A percentile compares a stretch with the other conserved stretches of the same genome.
Evolutionary conservation across 1,140 invertebrate genomes (phyloP).

Genomic region (Ooceraea biroi): DNA sequence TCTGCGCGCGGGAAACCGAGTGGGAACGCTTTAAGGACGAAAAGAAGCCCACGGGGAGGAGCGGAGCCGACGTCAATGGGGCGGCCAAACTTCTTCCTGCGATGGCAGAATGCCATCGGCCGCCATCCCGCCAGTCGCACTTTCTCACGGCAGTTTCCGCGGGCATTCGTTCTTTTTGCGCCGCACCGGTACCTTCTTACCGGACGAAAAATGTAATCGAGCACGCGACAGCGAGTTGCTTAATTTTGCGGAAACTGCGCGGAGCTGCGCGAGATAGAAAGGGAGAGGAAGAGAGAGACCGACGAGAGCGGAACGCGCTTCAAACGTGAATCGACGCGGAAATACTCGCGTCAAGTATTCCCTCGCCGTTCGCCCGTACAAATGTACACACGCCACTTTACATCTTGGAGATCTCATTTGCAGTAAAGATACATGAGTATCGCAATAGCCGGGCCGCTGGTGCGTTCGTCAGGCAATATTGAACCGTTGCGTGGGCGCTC

Average conservation of each 20-base stretch:
- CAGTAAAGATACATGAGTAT: constrained; percentile 25
- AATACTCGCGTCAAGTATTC: constrained; percentile 41
- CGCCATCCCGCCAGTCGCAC: constrained; percentile 11
- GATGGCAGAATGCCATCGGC: constrained; percentile 49
- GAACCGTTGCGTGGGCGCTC: neutral
- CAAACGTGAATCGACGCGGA: constrained; percentile 42
- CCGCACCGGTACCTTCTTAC: neutral
- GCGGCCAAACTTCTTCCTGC: constrained; percentile 48
- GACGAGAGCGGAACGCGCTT: neutral
- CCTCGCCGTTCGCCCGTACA: neutral
- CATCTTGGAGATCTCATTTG: constrained; percentile 47
- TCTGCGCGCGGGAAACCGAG: constrained; percentile 51
- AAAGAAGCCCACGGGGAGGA: constrained; percentile 55
- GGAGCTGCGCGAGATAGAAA: neutral
- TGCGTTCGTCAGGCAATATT: neutral
- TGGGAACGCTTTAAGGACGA: constrained; percentile 59
- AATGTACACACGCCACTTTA: constrained; percentile 22
- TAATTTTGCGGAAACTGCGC: constrained; percentile 42
- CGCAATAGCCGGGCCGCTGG: neutral
- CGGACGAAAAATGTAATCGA: constrained; percentile 54
- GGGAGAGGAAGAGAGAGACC: neutral
- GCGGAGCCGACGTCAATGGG: constrained; percentile 63
- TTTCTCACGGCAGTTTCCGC: constrained; percentile 9
- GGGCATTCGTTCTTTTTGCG: constrained; percentile 40
- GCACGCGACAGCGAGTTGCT: constrained; percentile 26